phyloP scores from a whole-genome alignment of 2,888 invertebrate genomes.

The Hypomecis atomaria region DNA sequence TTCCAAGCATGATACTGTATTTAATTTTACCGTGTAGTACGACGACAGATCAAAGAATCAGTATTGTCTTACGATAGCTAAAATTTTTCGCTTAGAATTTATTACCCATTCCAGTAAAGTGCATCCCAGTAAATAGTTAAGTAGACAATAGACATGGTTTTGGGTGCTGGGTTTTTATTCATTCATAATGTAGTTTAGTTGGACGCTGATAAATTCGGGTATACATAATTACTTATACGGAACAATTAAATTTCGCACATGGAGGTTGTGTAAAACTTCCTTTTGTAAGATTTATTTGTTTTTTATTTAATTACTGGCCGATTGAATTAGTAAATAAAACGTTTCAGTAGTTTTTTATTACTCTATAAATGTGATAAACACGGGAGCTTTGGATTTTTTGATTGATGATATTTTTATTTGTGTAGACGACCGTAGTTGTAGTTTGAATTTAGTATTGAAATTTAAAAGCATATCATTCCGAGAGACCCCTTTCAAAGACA shows the following conservation, averaged over 20 bases:
- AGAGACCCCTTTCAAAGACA: conserved; percentile 65
- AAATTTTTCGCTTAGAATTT: conserved; percentile 64
- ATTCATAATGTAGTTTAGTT: conserved; percentile 45
- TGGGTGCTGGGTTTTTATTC: conserved; percentile 73
- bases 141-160: conserved; percentile 71
- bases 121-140: conserved; percentile 80
- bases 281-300: conserved; percentile 28
- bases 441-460: conserved; percentile 55
- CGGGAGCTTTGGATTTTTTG: conserved; percentile 52
- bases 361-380: conserved; percentile 53
- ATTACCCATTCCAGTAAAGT: conserved; percentile 70
- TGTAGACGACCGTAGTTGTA: conserved; percentile 68
- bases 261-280: conserved; percentile 9
- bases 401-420: conserved; percentile 37
- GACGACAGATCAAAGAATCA: conserved; percentile 44
- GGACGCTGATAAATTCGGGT: conserved; percentile 17
- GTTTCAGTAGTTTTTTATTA: conserved; percentile 33
- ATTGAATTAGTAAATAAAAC: conserved; percentile 25
- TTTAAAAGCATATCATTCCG: conserved; percentile 71
- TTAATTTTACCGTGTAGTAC: conserved; percentile 5
- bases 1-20: conserved; percentile 32
- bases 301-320: conserved; percentile 17
- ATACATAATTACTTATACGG: conserved; percentile 4
- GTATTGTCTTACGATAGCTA: conserved; percentile 67
- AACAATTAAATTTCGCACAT: conserved; percentile 29